Conservation (phyloP, 2,888 invertebrate genomes). For the Malthinus seriepunctatus region DNA sequence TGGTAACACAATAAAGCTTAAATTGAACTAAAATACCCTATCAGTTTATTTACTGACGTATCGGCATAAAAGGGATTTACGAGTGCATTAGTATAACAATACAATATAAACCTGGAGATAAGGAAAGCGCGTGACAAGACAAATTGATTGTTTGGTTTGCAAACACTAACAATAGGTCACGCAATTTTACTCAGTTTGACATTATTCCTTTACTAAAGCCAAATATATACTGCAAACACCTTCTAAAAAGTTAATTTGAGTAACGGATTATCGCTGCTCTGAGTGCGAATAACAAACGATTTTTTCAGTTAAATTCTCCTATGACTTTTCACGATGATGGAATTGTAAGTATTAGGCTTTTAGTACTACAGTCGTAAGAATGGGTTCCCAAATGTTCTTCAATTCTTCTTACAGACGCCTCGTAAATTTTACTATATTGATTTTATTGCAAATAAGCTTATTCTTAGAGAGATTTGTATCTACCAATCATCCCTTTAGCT, state of each 20-base stretch:
- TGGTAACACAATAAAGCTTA: slow-evolving; percentile 14
- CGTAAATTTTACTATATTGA: slow-evolving; percentile 52
- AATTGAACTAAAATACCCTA: slow-evolving; percentile 21
- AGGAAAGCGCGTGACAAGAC: slow-evolving; percentile 27
- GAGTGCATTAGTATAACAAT: slow-evolving; percentile 27
- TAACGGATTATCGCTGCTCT: neutral
- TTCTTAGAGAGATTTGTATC: slow-evolving; percentile 42
- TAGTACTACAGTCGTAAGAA: slow-evolving; percentile 44
- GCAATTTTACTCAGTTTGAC: slow-evolving; percentile 23
- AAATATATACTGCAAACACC: neutral
- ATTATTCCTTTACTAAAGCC: slow-evolving; percentile 13
- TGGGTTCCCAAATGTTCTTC: slow-evolving; percentile 40
- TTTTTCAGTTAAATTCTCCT: slow-evolving; percentile 38
- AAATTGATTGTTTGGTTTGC: slow-evolving; percentile 30
- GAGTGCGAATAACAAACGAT: neutral
- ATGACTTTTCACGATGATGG: slow-evolving; percentile 40
- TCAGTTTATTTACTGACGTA: slow-evolving; percentile 20
- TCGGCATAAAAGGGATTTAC: slow-evolving; percentile 22
- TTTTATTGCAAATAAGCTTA: slow-evolving; percentile 51
- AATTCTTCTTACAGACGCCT: slow-evolving; percentile 42
- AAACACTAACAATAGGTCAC: slow-evolving; percentile 30
- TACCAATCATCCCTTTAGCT: slow-evolving; percentile 36
- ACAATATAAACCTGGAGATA: slow-evolving; percentile 27
- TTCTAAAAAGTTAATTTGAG: slow-evolving; percentile 5
- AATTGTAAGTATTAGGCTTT: slow-evolving; percentile 41